Conservation (phyloP, 1,140 invertebrate species). For the Metaphire vulgaris region DNA sequence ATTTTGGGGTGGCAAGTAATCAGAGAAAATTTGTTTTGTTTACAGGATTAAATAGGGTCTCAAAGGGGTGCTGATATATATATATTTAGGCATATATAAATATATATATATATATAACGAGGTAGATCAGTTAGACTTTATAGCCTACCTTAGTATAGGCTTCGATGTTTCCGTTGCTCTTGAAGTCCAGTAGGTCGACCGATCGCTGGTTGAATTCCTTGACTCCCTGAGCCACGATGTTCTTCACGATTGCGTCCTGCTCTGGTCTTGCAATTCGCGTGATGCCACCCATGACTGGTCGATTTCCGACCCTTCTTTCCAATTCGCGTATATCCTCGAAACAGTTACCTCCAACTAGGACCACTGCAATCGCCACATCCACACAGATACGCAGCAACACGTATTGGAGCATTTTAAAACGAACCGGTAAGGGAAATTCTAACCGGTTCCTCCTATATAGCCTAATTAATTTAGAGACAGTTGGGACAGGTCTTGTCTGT, state of each 20-base stretch:
- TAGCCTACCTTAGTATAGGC: not conserved
- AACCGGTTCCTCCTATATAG: too few relatives aligned
- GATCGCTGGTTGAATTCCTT: not conserved
- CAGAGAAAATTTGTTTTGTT: not conserved
- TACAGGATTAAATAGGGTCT: not conserved
- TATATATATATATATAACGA: not conserved
- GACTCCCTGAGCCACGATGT: not conserved
- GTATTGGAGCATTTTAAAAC: too few relatives aligned
- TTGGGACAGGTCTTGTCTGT: too few relatives aligned
- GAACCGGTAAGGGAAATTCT: too few relatives aligned
- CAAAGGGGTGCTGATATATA: too few relatives aligned
- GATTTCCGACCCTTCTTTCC: not conserved
- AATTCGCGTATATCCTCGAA: not conserved
- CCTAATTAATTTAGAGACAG: too few relatives aligned
- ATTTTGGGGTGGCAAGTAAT: not conserved
- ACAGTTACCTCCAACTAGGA: too few relatives aligned
- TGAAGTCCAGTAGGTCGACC: not conserved
- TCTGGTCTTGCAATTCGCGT: not conserved
- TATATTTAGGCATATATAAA: too few relatives aligned
- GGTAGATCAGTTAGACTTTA: not conserved
- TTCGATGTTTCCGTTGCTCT: not conserved
- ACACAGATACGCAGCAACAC: too few relatives aligned
- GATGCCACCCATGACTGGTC: not conserved
- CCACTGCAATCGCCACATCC: too few relatives aligned
- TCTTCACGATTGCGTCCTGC: not conserved